Percentiles rank a stretch among this genome's conserved stretches.
phyloP scores from a whole-genome alignment of 2,113 vertebrate genomes.

The Pteruthius melanotis region DNA sequence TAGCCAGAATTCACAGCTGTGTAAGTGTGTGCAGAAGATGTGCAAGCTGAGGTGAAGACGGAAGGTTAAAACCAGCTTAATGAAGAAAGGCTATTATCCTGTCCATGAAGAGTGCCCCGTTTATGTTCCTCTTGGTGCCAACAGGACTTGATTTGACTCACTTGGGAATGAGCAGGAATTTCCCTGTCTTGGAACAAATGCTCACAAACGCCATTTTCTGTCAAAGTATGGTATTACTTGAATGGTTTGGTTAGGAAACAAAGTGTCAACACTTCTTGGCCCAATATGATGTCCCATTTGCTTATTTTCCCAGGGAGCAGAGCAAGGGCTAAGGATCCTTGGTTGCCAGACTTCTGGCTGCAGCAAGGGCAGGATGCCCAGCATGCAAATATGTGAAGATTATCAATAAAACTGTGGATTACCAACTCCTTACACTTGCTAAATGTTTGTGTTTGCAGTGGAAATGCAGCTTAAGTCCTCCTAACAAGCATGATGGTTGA shows the following conservation, averaged over 20 bases:
- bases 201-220: neutral
- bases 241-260: neutral
- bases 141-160: neutral
- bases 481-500: neutral
- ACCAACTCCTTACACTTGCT: neutral
- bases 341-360: neutral
- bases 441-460: neutral
- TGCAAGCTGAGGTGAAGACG: neutral
- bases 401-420: neutral
- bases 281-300: neutral
- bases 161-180: accelerated
- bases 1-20: neutral
- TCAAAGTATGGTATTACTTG: neutral
- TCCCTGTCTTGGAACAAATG: neutral
- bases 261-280: neutral
- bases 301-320: neutral
- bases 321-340: neutral
- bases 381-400: neutral
- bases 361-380: neutral
- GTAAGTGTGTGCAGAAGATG: neutral
- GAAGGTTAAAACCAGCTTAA: neutral
- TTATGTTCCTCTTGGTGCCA: neutral
- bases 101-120: neutral
- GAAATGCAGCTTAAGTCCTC: neutral
- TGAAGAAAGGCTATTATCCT: neutral